Percentiles rank a stretch among this genome's conserved stretches.
Evolutionary conservation across 1,140 invertebrate genomes (phyloP).

Genomic region (Nymphalis io): DNA sequence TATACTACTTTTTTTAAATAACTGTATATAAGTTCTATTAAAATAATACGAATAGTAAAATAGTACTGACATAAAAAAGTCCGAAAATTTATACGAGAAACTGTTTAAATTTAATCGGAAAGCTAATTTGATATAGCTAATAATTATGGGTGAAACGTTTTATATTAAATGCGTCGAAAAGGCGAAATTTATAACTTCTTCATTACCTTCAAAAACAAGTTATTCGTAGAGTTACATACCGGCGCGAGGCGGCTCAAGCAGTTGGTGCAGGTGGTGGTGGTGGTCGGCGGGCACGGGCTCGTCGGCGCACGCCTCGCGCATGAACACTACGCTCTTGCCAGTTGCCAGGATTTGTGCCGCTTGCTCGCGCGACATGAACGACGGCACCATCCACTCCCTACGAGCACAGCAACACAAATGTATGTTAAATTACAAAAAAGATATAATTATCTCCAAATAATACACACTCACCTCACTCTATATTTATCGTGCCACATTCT

Average conservation of each 20-base stretch:
- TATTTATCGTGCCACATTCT: constrained; percentile 97
- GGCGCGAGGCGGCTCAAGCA: constrained; percentile 48
- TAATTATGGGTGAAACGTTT: too few species aligned
- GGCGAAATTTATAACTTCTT: too few species aligned
- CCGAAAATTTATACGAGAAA: too few species aligned
- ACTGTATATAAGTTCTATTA: too few species aligned
- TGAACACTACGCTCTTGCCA: constrained; percentile 97
- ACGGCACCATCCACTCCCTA: constrained; percentile 89
- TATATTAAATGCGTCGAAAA: too few species aligned
- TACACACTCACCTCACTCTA: constrained; percentile 84
- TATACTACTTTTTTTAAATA: background rate
- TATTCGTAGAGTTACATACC: constrained; percentile 30
- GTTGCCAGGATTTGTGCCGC: constrained; percentile 93
- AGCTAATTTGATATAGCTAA: too few species aligned
- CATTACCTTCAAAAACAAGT: too few species aligned
- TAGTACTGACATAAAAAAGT: too few species aligned
- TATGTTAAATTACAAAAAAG: background rate
- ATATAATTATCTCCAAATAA: background rate
- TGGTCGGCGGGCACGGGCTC: constrained; percentile 89
- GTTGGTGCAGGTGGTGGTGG: constrained; percentile 83
- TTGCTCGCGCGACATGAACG: constrained; percentile 87
- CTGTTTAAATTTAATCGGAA: too few species aligned
- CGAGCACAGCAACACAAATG: background rate
- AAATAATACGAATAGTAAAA: too few species aligned
- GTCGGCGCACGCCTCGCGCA: constrained; percentile 95